phyloP scores from a whole-genome alignment of 2,888 invertebrate genomes.

The Linyphia triangularis region DNA sequence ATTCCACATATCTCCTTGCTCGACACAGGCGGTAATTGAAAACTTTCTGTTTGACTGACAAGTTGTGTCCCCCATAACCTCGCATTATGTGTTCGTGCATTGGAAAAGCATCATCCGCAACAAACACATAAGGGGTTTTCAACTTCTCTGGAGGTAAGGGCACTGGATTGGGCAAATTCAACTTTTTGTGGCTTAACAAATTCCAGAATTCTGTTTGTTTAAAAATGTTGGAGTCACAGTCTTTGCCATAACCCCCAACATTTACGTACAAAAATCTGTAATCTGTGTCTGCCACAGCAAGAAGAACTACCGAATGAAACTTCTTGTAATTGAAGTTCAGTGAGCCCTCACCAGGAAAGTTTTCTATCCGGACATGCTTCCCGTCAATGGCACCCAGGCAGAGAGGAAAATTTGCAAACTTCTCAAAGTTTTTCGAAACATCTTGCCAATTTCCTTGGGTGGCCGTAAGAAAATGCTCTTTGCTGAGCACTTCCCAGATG shows the following conservation, averaged over 20 bases:
- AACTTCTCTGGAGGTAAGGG: background rate
- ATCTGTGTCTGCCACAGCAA: background rate
- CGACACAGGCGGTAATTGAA: background rate
- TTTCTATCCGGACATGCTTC: background rate
- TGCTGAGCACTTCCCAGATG: background rate
- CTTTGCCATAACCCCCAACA: slow-evolving; percentile 1
- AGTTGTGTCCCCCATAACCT: background rate
- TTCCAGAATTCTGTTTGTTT: background rate
- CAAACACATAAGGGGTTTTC: background rate
- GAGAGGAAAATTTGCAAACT: background rate
- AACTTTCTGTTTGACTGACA: background rate
- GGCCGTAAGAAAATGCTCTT: background rate
- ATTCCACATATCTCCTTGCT: slow-evolving; percentile 9
- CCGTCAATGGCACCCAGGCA: background rate
- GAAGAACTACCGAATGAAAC: background rate
- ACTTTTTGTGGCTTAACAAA: background rate
- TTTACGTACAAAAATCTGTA: background rate
- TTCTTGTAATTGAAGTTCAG: slow-evolving; percentile 12
- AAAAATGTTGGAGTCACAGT: slow-evolving; percentile 1
- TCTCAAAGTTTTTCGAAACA: background rate
- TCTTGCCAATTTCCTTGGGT: background rate
- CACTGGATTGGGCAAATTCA: background rate
- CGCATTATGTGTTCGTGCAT: background rate
- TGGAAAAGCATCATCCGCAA: slow-evolving; percentile 14
- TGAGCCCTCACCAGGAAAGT: background rate